Conservation (phyloP, 2,888 invertebrate species). For the Synergus umbraculus region DNA sequence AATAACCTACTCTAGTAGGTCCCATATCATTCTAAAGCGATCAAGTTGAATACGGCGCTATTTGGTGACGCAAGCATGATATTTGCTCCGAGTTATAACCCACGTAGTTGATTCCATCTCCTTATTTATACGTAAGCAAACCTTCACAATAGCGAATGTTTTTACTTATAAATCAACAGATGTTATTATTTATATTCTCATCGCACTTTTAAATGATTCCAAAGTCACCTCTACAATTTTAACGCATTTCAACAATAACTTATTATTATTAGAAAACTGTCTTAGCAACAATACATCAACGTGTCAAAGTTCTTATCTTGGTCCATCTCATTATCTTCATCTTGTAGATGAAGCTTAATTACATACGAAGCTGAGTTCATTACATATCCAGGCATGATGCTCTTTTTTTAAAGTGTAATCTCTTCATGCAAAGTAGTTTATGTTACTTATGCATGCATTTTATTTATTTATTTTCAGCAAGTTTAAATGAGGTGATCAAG, state of each 20-base stretch:
- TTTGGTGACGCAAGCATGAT: constrained; percentile 57
- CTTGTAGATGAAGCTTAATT: too few species aligned
- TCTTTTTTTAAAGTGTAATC: too few species aligned
- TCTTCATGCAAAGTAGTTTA: background rate
- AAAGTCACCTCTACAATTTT: too few species aligned
- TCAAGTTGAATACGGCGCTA: constrained; percentile 49
- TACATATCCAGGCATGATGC: too few species aligned
- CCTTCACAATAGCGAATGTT: constrained; percentile 3
- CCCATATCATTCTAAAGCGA: constrained; percentile 51
- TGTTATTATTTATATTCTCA: background rate
- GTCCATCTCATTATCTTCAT: too few species aligned
- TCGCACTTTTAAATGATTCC: background rate
- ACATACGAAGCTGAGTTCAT: too few species aligned
- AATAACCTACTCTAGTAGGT: constrained; percentile 51
- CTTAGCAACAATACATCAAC: too few species aligned
- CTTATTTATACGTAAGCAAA: constrained; percentile 46
- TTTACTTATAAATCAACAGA: too few species aligned
- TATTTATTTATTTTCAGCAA: background rate
- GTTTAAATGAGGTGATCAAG: background rate
- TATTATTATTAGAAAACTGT: too few species aligned
- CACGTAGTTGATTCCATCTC: constrained; percentile 55
- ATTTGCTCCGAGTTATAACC: constrained; percentile 46
- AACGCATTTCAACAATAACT: too few species aligned
- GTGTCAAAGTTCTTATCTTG: too few species aligned
- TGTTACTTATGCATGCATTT: background rate